phyloP scores from a whole-genome alignment of 2,888 invertebrate species.

The Heteromyza rotundicornis region DNA sequence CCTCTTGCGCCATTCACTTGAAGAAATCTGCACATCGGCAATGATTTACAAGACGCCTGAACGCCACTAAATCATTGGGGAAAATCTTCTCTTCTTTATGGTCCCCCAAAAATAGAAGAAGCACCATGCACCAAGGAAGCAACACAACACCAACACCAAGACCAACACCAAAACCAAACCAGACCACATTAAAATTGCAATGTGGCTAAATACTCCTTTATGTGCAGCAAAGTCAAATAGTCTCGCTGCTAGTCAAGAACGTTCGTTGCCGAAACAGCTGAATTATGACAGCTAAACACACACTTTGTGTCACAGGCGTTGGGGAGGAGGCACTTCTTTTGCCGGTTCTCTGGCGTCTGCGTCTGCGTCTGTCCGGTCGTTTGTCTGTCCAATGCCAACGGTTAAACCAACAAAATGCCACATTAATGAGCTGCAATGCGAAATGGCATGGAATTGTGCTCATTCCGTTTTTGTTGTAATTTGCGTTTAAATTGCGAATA shows the following conservation, averaged over 20 bases:
- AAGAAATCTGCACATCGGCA: slow-evolving; percentile 25
- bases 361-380: too few species aligned
- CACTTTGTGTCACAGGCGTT: slow-evolving; percentile 12
- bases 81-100: slow-evolving; percentile 38
- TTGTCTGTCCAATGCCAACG: too few species aligned
- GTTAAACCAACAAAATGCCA: slow-evolving; percentile 21
- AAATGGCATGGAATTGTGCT: slow-evolving; percentile 1
- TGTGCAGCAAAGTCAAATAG: not conserved
- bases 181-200: not conserved
- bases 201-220: not conserved
- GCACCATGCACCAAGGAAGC: not conserved
- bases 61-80: slow-evolving; percentile 54
- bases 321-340: not conserved
- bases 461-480: too few species aligned
- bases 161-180: not conserved
- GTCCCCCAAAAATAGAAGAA: not conserved
- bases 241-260: not conserved
- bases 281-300: slow-evolving; percentile 25
- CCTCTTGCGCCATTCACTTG: slow-evolving; percentile 6
- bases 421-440: slow-evolving; percentile 44
- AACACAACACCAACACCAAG: not conserved
- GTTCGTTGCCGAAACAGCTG: not conserved
- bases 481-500: slow-evolving; percentile 41
- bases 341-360: not conserved
- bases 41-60: slow-evolving; percentile 52